phyloP scores from a whole-genome alignment of 2,113 vertebrate species.

The Corydoras sp. region DNA sequence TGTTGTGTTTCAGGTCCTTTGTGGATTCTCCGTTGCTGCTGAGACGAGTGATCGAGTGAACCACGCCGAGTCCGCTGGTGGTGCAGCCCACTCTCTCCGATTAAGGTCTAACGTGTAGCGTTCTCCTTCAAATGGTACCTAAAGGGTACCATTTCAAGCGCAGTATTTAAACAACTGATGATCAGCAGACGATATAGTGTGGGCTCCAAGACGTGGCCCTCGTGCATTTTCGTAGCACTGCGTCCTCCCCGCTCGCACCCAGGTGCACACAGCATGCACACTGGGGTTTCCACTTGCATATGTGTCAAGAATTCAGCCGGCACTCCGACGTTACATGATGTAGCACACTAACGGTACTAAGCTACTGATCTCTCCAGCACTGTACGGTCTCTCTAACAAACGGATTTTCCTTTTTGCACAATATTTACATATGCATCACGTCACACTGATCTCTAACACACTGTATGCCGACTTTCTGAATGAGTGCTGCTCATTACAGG shows the following conservation, averaged over 20 bases:
- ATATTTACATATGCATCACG: background rate
- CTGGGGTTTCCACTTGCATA: conserved; percentile 17
- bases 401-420: background rate
- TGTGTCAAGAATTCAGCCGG: background rate
- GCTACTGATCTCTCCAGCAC: conserved; percentile 11
- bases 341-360: conserved; percentile 12
- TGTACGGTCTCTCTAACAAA: conserved; percentile 5
- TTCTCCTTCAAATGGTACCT: background rate
- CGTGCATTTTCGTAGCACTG: background rate
- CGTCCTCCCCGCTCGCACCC: background rate
- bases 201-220: background rate
- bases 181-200: background rate
- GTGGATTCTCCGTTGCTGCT: conserved; percentile 36
- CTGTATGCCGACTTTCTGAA: too few species aligned
- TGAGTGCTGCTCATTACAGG: too few species aligned
- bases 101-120: background rate
- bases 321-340: background rate
- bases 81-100: background rate
- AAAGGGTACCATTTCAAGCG: background rate
- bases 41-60: conserved; percentile 43
- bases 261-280: conserved; percentile 10
- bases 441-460: too few species aligned
- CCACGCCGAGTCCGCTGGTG: background rate
- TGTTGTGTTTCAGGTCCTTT: conserved; percentile 36
- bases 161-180: background rate